Percentiles rank a stretch among this genome's conserved stretches.
Evolutionary conservation across 2,888 invertebrate species (phyloP).

Genomic region (Theretra japonica): DNA sequence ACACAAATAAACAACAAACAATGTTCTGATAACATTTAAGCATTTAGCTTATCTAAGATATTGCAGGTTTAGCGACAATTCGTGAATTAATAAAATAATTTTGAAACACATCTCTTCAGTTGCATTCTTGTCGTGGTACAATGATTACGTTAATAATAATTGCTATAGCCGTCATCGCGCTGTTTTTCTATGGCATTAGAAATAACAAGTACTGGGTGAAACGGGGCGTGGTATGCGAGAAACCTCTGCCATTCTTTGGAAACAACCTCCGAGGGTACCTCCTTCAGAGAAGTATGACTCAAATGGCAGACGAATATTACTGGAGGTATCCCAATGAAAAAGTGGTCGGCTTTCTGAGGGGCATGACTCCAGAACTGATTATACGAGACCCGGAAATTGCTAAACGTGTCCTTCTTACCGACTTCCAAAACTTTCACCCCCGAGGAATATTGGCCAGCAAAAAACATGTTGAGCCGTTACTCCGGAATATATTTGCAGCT

Average conservation of each 20-base stretch:
- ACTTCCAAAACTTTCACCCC: conserved; percentile 57
- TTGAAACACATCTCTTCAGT: neutral
- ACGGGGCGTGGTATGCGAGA: conserved; percentile 30
- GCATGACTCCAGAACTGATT: conserved; percentile 53
- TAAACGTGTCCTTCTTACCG: conserved; percentile 55
- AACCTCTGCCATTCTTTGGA: conserved; percentile 56
- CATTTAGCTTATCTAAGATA: conserved; percentile 45
- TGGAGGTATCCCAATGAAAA: conserved; percentile 62
- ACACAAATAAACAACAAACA: too few species aligned
- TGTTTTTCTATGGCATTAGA: neutral
- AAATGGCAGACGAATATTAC: conserved; percentile 54
- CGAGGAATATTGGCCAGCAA: conserved; percentile 56
- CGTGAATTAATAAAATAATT: conserved; percentile 52
- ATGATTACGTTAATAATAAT: conserved; percentile 3
- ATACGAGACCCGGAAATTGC: conserved; percentile 61
- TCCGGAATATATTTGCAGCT: conserved; percentile 64
- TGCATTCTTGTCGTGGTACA: neutral
- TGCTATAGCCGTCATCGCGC: neutral
- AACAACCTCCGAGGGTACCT: conserved; percentile 50
- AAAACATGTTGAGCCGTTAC: conserved; percentile 58
- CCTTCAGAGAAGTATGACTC: conserved; percentile 51
- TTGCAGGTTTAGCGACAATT: conserved; percentile 47
- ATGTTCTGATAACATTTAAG: too few species aligned
- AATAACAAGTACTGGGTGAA: conserved; percentile 13
- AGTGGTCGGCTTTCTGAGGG: conserved; percentile 60